A percentile compares a stretch with the other conserved stretches of the same genome.
phyloP scores from a whole-genome alignment of 2,113 vertebrate genomes.

The Orycteropus afer region DNA sequence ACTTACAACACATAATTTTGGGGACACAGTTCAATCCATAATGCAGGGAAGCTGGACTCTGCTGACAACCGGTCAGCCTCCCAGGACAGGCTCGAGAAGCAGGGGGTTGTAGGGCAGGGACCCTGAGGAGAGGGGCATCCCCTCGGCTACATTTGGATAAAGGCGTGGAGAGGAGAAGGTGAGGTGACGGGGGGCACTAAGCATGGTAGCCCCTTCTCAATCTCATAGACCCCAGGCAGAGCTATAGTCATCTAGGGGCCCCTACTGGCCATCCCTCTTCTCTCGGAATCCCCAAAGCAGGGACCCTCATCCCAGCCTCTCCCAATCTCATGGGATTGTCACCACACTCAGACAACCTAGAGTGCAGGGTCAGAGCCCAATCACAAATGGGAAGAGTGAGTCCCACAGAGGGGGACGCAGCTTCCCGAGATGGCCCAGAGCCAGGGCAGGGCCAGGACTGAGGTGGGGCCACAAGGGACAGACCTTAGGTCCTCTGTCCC shows the following conservation, averaged over 20 bases:
- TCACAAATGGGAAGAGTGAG: neutral
- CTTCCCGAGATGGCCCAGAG: neutral
- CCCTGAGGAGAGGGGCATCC: neutral
- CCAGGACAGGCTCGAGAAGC: neutral
- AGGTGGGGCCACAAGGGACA: neutral
- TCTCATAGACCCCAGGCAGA: neutral
- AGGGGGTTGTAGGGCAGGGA: neutral
- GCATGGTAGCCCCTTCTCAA: neutral
- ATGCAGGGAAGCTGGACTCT: neutral
- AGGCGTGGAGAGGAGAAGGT: neutral
- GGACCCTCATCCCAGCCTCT: neutral
- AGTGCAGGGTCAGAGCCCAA: neutral
- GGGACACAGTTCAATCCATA: no score
- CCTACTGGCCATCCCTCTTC: neutral
- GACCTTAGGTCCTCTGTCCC: neutral
- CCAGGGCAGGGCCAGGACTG: neutral
- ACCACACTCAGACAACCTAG: neutral
- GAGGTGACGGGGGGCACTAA: neutral
- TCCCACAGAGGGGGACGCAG: no score
- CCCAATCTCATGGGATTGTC: neutral
- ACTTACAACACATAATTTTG: no score
- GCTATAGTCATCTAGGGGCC: neutral
- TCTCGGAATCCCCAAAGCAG: neutral
- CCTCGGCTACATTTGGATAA: neutral
- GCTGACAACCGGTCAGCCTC: neutral